Evolutionary conservation across 2,113 vertebrate species (phyloP).

Genomic region (Neotragus pygmaeus): DNA sequence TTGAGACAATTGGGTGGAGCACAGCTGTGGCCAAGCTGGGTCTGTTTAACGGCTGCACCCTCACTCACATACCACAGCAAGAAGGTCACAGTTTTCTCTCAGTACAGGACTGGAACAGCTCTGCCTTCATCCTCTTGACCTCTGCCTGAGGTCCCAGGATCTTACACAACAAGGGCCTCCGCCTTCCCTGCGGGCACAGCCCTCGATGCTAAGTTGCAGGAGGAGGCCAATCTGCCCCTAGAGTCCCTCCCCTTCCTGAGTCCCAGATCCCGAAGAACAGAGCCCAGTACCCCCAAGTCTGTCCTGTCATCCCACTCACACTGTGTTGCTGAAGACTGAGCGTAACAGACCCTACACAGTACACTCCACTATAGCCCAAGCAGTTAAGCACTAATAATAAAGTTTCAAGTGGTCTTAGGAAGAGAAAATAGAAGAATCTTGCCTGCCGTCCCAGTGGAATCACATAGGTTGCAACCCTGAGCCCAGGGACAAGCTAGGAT

Average conservation of each 20-base stretch:
- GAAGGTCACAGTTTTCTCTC: not conserved
- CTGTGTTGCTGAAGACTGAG: not conserved
- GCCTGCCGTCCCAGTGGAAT: not conserved
- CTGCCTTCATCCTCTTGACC: not conserved
- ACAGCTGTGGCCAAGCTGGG: not conserved
- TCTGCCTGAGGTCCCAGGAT: not conserved
- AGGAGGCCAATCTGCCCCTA: not conserved
- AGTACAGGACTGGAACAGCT: not conserved
- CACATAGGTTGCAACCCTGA: not conserved
- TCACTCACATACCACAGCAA: not conserved
- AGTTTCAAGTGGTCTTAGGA: not conserved
- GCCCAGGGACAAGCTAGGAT: not conserved
- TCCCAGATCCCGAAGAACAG: not conserved
- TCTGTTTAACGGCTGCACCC: not conserved
- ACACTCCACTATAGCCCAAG: not conserved
- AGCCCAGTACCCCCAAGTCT: not conserved
- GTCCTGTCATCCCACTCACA: not conserved
- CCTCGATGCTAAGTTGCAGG: not conserved
- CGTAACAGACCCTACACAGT: not conserved
- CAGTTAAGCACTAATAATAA: not conserved
- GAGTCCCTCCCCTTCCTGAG: not conserved
- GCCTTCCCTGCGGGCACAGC: not conserved
- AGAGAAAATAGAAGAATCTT: not conserved
- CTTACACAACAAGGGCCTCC: not conserved
- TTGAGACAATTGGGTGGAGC: not conserved